Evolutionary conservation across 2,797 vertebrate genomes (phyloP).

Genomic region (Mionectes olivaceus): DNA sequence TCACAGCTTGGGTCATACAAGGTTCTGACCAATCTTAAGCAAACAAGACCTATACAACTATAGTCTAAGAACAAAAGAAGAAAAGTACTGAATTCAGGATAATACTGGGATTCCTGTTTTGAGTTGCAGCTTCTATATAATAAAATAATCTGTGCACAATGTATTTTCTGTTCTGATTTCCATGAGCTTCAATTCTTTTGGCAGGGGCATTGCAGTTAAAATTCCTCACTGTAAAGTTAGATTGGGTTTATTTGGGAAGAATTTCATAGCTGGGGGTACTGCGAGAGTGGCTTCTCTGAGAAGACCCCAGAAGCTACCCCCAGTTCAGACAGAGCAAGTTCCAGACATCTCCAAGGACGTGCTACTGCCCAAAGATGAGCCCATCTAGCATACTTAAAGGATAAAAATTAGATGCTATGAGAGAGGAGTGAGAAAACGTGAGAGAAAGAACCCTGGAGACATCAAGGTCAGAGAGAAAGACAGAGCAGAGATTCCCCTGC

Average conservation of each 20-base stretch:
- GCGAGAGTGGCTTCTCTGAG: not conserved
- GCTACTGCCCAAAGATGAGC: not conserved
- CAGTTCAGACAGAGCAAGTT: not conserved
- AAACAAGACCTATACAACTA: not conserved
- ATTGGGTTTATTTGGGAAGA: not conserved
- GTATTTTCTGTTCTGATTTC: not conserved
- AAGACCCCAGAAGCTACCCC: not conserved
- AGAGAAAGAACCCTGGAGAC: not conserved
- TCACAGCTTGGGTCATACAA: not conserved
- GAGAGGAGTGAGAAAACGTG: not conserved
- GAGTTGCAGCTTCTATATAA: not conserved
- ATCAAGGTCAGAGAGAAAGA: not conserved
- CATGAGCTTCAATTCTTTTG: not conserved
- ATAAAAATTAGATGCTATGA: not conserved
- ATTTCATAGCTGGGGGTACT: not conserved
- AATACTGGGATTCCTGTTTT: not conserved
- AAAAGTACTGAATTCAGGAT: not conserved
- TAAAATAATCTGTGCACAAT: not conserved
- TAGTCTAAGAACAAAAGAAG: not conserved
- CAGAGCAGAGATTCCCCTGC: fast-evolving
- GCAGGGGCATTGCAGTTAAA: not conserved
- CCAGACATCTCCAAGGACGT: not conserved
- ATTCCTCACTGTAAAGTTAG: not conserved
- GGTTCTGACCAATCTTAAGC: not conserved
- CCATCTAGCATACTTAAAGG: not conserved